Evolutionary conservation across 2,113 vertebrate species (phyloP), one percentile per base, ranked within the genome.

Genomic region (Cygnus buccinator): DNA sequence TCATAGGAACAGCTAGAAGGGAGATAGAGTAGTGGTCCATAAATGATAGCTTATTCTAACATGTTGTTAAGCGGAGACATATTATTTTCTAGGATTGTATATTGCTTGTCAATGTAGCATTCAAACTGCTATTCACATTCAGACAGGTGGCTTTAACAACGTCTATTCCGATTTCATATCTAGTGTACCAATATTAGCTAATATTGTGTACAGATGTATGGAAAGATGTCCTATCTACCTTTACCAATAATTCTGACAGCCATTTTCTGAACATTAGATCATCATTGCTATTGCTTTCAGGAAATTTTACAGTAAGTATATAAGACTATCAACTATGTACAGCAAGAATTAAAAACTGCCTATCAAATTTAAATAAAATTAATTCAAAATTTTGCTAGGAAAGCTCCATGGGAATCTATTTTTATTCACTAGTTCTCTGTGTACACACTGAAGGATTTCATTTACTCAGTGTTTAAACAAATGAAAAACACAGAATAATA

Each of bases 401-500:
- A 78, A 59, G 70, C 37, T 78, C 57, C 3, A 11, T 55, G 31
- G 44, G 19, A 84, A 75, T 84, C 7, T 8, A 50, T 67, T 96
- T 78, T 87, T 31, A 44, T 81, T 73, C 35, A 62, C 29, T 80
- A 21, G 18, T 65, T 70, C 22, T 83, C 41, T 65, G 18, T 76
- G 46, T 58, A 66, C 39, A 62, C 13, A 61, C 8, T 48, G 19
- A 86, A 90, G 6, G 21, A 25, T 74, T 86, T 91, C 9, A 77
- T 92, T 84, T 92, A 84, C 73, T 65, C 68, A 84, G 63, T 74
- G 7, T 35, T 76, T 46, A 79, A 79, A 84, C 13, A 72, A 87
- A 82, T 63, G 89, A 87, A 87, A 91, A 84, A 75, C 13, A 84
- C 52, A 78, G 25, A 93, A 89, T 57, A 81, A 55, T 75, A 55